Evolutionary conservation across 2,888 invertebrate species (phyloP).

Genomic region (Argyresthia albistria): DNA sequence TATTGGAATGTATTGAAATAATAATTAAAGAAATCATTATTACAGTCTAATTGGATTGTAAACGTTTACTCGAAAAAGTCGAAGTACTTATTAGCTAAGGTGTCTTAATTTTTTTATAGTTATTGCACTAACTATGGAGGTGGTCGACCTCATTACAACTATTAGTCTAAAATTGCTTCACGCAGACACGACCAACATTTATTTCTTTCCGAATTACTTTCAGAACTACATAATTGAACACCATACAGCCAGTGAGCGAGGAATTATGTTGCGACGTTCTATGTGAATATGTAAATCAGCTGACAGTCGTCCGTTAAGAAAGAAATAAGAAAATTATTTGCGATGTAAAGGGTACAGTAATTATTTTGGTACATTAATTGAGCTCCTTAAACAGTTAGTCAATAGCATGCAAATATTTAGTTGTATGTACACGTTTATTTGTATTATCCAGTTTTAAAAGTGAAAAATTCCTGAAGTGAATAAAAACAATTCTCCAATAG

Average conservation of each 20-base stretch:
- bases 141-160: conserved; percentile 18
- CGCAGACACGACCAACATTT: conserved; percentile 25
- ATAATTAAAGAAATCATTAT: conserved; percentile 31
- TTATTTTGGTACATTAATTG: too few species aligned
- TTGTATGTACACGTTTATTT: too few species aligned
- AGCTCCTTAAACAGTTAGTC: too few species aligned
- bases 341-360: too few species aligned
- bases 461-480: too few species aligned
- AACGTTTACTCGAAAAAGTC: conserved; percentile 58
- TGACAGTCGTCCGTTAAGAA: too few species aligned
- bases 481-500: too few species aligned
- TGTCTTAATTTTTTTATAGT: conserved; percentile 14
- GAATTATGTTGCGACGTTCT: not conserved
- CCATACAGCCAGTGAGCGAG: conserved; percentile 20
- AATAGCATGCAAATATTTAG: too few species aligned
- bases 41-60: conserved; percentile 68
- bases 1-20: conserved; percentile 12
- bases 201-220: conserved; percentile 7
- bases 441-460: too few species aligned
- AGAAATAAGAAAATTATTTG: too few species aligned
- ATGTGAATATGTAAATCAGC: not conserved
- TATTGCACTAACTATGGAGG: conserved; percentile 36
- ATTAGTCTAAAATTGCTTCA: conserved; percentile 51
- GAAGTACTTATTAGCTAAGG: conserved; percentile 45
- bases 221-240: conserved; percentile 25